phyloP scores from a whole-genome alignment of 2,113 vertebrate species.

The Phoenicopterus ruber region DNA sequence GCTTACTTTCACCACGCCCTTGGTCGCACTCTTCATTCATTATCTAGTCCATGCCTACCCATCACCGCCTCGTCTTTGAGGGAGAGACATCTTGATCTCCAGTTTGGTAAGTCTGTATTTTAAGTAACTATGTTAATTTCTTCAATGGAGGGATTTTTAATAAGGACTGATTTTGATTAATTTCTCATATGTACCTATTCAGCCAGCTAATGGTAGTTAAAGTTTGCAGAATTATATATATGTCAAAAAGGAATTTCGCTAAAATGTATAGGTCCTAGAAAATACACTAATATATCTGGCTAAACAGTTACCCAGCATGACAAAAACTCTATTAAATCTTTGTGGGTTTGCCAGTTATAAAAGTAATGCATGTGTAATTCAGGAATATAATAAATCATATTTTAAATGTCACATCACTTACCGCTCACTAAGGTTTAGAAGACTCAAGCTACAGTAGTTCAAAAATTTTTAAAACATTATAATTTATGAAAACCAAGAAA shows the following conservation, averaged over 20 bases:
- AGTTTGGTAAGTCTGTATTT: background rate
- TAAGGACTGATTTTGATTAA: background rate
- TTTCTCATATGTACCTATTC: background rate
- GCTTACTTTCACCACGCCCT: background rate
- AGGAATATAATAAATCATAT: background rate
- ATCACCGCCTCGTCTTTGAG: background rate
- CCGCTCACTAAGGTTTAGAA: background rate
- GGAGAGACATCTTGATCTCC: background rate
- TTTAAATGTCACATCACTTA: background rate
- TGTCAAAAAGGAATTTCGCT: background rate
- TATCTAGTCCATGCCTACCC: background rate
- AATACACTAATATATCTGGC: background rate
- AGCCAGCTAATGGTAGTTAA: background rate
- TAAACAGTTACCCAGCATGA: background rate
- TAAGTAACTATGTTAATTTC: background rate
- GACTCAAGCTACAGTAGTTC: background rate
- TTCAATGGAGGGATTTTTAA: background rate
- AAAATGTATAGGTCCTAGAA: background rate
- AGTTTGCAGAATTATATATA: background rate
- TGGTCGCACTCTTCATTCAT: background rate
- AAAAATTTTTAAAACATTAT: background rate
- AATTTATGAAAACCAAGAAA: background rate
- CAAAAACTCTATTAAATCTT: background rate
- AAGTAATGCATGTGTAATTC: background rate
- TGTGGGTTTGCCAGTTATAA: background rate